phyloP scores from a whole-genome alignment of 2,113 vertebrate species.

The Esox niger region DNA sequence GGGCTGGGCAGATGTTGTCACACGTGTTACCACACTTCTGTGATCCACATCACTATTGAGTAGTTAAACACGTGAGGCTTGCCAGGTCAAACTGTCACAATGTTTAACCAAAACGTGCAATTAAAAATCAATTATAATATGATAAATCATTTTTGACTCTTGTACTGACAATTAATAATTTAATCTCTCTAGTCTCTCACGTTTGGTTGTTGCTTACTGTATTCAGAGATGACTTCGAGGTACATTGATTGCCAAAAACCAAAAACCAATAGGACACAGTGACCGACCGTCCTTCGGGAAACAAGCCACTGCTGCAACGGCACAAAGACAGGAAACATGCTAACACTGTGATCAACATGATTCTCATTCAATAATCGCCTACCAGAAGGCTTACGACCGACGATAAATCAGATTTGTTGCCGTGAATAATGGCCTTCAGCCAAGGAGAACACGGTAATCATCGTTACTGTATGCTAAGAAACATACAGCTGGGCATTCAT shows the following conservation, averaged over 20 bases:
- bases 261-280: neutral
- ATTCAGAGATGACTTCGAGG: neutral
- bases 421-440: conserved; percentile 48
- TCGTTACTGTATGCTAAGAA: conserved; percentile 57
- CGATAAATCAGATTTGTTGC: conserved; percentile 58
- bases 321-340: conserved; percentile 16
- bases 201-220: no score
- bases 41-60: conserved; percentile 49
- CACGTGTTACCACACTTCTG: conserved; percentile 47
- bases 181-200: no score
- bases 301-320: neutral
- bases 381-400: conserved; percentile 23
- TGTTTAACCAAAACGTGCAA: neutral
- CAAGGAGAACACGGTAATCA: conserved; percentile 37
- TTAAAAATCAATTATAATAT: neutral
- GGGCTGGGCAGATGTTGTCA: conserved; percentile 53
- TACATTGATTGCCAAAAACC: neutral
- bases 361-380: conserved; percentile 31
- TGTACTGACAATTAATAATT: no score
- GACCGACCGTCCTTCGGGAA: neutral
- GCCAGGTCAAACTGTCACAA: conserved; percentile 48
- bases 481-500: conserved; percentile 52
- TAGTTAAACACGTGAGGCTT: conserved; percentile 56
- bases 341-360: conserved; percentile 29
- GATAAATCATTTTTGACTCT: no score